phyloP scores from a whole-genome alignment of 2,797 vertebrate species.

The Holocentrus rufus region DNA sequence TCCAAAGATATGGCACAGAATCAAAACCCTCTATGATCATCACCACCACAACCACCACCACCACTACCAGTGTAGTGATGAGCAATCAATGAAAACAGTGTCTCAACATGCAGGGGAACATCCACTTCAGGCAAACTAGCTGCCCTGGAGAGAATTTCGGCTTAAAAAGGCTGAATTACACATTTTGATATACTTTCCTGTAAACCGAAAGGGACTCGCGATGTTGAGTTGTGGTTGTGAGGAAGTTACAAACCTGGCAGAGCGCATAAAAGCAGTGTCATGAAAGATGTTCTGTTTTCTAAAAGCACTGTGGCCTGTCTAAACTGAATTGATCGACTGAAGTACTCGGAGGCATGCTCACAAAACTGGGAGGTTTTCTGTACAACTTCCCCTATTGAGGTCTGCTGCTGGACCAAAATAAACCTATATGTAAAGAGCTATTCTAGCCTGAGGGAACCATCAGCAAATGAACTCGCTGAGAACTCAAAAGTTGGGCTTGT shows the following conservation, averaged over 20 bases:
- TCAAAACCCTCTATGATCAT: background rate
- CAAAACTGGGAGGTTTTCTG: background rate
- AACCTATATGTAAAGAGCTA: conserved; percentile 34
- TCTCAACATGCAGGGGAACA: background rate
- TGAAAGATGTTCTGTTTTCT: background rate
- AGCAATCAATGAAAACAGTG: background rate
- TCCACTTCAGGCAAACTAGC: background rate
- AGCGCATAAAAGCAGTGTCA: background rate
- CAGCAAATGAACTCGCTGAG: conserved; percentile 2
- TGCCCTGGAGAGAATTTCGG: no score
- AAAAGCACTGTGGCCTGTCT: background rate
- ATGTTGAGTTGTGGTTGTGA: background rate
- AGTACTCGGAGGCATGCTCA: background rate
- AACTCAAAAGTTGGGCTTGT: conserved; percentile 26
- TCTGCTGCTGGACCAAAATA: conserved; percentile 5
- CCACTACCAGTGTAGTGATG: no score
- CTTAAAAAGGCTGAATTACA: no score
- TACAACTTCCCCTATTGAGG: background rate
- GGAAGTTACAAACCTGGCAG: background rate
- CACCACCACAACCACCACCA: no score
- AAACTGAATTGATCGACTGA: background rate
- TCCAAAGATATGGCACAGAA: background rate
- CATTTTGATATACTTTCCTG: background rate
- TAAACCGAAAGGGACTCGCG: background rate
- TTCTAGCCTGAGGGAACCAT: conserved; percentile 30